Conservation (phyloP, 2,888 invertebrate genomes). For the Latrodectus hesperus region DNA sequence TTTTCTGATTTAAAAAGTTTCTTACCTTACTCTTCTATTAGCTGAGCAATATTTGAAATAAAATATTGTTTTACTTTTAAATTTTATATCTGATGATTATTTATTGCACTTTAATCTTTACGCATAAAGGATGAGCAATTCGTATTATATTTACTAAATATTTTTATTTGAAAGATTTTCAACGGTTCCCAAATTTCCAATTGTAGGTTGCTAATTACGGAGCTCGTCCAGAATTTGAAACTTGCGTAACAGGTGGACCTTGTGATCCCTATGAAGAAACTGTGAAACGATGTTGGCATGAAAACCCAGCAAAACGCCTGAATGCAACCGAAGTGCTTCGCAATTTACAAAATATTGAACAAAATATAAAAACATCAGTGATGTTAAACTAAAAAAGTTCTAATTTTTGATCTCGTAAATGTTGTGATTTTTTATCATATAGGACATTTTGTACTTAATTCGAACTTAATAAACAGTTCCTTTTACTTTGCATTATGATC, state of each 20-base stretch:
- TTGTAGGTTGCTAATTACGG: constrained; percentile 50
- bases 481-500: no score
- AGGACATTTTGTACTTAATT: constrained; percentile 31
- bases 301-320: background rate
- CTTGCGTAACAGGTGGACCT: no score
- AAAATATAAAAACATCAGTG: background rate
- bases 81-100: background rate
- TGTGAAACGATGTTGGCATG: constrained; percentile 34
- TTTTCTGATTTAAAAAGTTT: background rate
- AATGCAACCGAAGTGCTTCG: background rate
- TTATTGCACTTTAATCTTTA: background rate
- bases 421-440: constrained; percentile 26
- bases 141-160: background rate
- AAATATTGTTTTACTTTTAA: no score
- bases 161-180: background rate
- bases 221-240: constrained; percentile 17
- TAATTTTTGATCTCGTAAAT: no score
- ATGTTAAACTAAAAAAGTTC: background rate
- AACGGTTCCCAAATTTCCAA: background rate
- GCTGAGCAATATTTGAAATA: background rate
- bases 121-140: background rate
- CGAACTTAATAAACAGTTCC: background rate
- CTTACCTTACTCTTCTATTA: background rate
- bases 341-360: constrained; percentile 17
- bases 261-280: background rate